Evolutionary conservation across 92 coral and sea anemone genomes (phyloP), one percentile per base, ranked within the genome.

Genomic region (Umimayanthus chanpuru): DNA sequence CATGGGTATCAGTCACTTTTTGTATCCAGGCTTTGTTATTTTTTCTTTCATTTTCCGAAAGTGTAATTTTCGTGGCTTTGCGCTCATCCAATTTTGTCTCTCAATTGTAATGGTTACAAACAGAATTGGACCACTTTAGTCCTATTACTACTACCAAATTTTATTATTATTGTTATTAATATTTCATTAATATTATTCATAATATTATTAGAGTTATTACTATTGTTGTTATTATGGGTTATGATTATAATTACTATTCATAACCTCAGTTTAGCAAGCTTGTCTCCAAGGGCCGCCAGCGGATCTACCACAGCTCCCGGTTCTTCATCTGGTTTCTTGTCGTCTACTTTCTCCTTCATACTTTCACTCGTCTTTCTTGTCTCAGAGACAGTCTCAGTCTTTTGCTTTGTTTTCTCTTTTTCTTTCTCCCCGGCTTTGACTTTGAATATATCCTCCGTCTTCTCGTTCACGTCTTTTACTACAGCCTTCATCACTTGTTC

Each of bases 251-350:
- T 20, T 20, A 61, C 21, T 21, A 61, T 61, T 38, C 28, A 39
- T 32, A 32, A 32, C 98, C 96, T 95, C 11, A 95, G 88, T 85
- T 93, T 90, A 10, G 96, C 98, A 50, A 95, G 91, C 50, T 91
- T 92, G 58, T 86, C 89, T 29, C 94, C 96, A 43, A 95, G 89
- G 11, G 94, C 93, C 47, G 94, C 94, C 68, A 95, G 81, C 61
- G 98, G 96, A 84, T 95, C 94, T 16, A 64, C 81, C 8, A 70
- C 40, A 5, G 85, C 88, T 84, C 25, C 72, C 40, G 23, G 47
- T 20, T 75, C 81, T 85, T 43, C 76, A 16, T 40, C 21, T 47
- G 9, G 50, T 76, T 25, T 76, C 77, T 21, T 72, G 40, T 74
- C 61, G 16, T 61, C 55, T 70, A 80, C 50, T 47, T 75, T 88